phyloP scores from a whole-genome alignment of 2,113 vertebrate genomes.

The Turdus rufiventris region DNA sequence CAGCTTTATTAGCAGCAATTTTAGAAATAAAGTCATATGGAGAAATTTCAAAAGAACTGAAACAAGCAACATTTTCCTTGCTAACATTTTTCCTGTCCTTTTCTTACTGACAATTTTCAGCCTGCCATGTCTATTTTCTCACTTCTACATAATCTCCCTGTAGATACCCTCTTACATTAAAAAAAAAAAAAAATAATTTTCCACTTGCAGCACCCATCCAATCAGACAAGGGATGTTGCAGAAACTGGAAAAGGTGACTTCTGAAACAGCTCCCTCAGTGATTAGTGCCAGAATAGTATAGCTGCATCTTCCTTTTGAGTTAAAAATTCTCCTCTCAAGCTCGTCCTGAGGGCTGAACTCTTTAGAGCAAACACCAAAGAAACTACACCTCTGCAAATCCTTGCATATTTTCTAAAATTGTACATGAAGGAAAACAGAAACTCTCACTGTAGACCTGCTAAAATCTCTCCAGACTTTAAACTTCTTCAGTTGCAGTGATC shows the following conservation, averaged over 20 bases:
- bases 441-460: neutral
- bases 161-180: no score
- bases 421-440: neutral
- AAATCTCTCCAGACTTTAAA: neutral
- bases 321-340: neutral
- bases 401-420: neutral
- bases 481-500: neutral
- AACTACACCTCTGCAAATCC: neutral
- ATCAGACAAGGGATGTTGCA: neutral
- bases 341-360: neutral
- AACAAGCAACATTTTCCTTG: neutral
- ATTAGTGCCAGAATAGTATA: neutral
- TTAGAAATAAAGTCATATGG: neutral
- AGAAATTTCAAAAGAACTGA: neutral
- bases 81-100: neutral
- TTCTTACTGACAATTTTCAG: neutral
- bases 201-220: neutral
- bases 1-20: neutral
- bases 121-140: neutral
- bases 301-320: neutral
- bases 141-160: neutral
- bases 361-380: neutral
- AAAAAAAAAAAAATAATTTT: neutral
- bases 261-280: neutral
- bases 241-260: neutral